These are phyloP conservation scores for Entomobrya proxima DNA, from an alignment of 2,888 invertebrate genomes.

Conservation along the genomic window DNA sequence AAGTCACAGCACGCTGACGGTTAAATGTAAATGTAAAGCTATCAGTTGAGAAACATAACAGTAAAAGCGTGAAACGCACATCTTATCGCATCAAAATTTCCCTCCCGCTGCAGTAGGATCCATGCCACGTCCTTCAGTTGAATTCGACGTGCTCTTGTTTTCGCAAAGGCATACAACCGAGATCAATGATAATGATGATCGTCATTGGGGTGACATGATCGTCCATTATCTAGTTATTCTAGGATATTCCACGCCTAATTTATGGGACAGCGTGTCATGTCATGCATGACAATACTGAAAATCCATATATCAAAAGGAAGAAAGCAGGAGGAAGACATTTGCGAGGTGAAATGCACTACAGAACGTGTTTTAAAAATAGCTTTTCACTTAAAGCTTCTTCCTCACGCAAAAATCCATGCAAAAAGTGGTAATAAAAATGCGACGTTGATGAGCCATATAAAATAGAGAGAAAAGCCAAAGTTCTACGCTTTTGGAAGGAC, in stretches of 20 bases:
- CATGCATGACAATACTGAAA: background rate
- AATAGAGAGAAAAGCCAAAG: too few species aligned
- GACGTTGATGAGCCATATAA: background rate
- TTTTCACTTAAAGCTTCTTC: background rate
- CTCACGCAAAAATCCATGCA: background rate
- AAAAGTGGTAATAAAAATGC: background rate
- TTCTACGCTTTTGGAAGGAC: too few species aligned
- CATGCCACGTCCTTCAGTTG: too few species aligned
- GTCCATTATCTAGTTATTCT: background rate
- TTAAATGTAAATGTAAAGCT: too few species aligned
- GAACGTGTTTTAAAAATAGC: constrained; percentile 7
- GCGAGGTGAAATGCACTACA: background rate
- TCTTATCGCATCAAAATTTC: too few species aligned
- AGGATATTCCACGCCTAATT: background rate
- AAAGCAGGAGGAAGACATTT: background rate
- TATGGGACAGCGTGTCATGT: constrained; percentile 7
- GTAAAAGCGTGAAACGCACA: too few species aligned
- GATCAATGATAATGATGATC: background rate
- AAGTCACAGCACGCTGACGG: too few species aligned
- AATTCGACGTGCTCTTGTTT: too few species aligned
- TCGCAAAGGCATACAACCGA: background rate
- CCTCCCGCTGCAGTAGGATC: too few species aligned
- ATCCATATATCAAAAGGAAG: background rate
- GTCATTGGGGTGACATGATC: background rate
- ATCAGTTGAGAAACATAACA: too few species aligned